Evolutionary conservation across 2,888 invertebrate species (phyloP), one percentile per base, ranked within the genome.

Genomic region (Maniola hyperantus): DNA sequence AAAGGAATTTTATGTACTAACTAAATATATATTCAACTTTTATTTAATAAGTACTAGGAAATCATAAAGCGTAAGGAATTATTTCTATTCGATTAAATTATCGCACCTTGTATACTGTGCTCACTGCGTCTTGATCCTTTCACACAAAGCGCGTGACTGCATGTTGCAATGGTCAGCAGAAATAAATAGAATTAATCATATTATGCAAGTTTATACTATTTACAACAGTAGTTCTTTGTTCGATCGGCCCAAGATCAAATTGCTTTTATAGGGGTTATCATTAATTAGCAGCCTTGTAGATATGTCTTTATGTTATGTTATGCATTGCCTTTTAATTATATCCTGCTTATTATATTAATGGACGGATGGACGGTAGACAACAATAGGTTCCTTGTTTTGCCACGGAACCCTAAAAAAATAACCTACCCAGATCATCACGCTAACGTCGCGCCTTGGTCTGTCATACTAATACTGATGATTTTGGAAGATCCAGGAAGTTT

Each of bases 71-170:
- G 34, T 65, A 67, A 75, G 39, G 61, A 61, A 15, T 13, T 64
- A n/a, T 39, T 15, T 62, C 33, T 50, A 36, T 48, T 54, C 13
- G 46, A 42, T 58, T 26, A 20, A 20, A 26, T 11, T 20, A 15
- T 42, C 15, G 36, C 57, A 44, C 42, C 72, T 58, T 71, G 67
- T 73, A 69, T 74, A 79, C 67, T 64, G 64, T 72, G 76, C 71
- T 61, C 75, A 67, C 72, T 70, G 79, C 81, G 79, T 83, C 82
- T 85, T 82, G 82, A 83, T 82, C 77, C 74, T 80, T 77, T 77
- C 78, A 79, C 80, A 73, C 62, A 55, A 50, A 65, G 63, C 51
- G 39, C 60, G 64, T 64, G 64, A 78, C 79, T 79, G 73, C 62
- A 39, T 46, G 18, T 46, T 8, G 61, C 13, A 57, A 69, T 64